Evolutionary conservation across 2,797 vertebrate species (phyloP).

Genomic region (Myotis pilosus): DNA sequence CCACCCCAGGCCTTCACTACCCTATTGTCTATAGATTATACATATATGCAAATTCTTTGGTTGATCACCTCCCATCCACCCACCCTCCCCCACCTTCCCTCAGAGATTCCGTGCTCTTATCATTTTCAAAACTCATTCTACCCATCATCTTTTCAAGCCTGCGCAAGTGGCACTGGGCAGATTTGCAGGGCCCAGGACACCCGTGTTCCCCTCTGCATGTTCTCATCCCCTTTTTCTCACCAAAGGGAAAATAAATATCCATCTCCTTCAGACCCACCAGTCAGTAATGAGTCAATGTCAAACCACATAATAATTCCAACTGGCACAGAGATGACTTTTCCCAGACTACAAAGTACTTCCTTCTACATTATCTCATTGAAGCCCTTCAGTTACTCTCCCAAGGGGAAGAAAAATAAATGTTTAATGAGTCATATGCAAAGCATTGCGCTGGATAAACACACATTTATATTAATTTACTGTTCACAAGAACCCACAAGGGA

Average conservation of each 20-base stretch:
- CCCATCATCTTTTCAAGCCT: background rate
- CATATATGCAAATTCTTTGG: too few relatives aligned
- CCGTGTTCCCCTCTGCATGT: background rate
- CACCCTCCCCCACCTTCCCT: too few relatives aligned
- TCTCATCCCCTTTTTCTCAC: background rate
- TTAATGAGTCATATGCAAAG: slow-evolving; percentile 39
- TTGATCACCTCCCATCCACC: too few relatives aligned
- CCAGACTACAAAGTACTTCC: background rate
- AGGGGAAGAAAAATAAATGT: background rate
- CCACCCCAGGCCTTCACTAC: too few relatives aligned
- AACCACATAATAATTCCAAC: background rate
- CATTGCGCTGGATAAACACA: background rate
- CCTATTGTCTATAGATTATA: too few relatives aligned
- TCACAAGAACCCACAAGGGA: background rate
- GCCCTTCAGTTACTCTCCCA: background rate
- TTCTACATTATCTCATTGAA: background rate
- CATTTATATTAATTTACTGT: slow-evolving; percentile 20
- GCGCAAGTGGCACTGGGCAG: too few relatives aligned
- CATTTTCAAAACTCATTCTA: background rate
- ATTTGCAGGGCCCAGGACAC: background rate
- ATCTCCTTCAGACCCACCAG: background rate
- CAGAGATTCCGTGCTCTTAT: too few relatives aligned
- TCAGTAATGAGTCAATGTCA: slow-evolving; percentile 2
- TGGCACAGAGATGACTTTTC: background rate
- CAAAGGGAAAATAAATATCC: background rate